Evolutionary conservation across 2,888 invertebrate genomes (phyloP).

Genomic region (Teinopalpus imperialis): DNA sequence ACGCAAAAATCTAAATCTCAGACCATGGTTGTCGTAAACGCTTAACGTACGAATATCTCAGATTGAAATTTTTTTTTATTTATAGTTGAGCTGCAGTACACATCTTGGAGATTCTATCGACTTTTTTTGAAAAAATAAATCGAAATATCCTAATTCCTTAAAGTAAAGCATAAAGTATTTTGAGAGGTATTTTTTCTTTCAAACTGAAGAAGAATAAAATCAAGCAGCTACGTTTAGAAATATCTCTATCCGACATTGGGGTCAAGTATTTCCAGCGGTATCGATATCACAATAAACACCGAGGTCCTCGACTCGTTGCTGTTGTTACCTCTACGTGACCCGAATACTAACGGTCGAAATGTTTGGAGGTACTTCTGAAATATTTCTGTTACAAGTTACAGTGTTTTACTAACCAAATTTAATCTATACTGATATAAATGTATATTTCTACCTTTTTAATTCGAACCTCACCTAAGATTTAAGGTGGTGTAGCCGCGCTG

Average conservation of each 20-base stretch:
- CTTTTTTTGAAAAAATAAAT: too few species aligned
- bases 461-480: too few species aligned
- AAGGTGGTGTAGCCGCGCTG: too few species aligned
- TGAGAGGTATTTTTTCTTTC: background rate
- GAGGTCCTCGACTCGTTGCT: conserved; percentile 66
- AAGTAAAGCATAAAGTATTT: background rate
- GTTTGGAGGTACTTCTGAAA: conserved; percentile 72
- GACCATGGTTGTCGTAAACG: too few species aligned
- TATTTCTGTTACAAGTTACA: conserved; percentile 73
- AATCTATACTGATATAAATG: conserved; percentile 69
- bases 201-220: background rate
- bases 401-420: conserved; percentile 68
- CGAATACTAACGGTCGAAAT: conserved; percentile 60
- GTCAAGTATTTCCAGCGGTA: conserved; percentile 72
- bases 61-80: too few species aligned
- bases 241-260: conserved; percentile 29
- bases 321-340: conserved; percentile 73
- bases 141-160: background rate
- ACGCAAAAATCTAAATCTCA: too few species aligned
- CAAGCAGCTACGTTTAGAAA: background rate
- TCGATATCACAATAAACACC: conserved; percentile 78
- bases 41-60: too few species aligned
- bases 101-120: too few species aligned
- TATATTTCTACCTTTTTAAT: conserved; percentile 43
- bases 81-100: too few species aligned